Base-by-base conservation (phyloP, 2,797 vertebrate species). In the Melanotaenia pygmaea region DNA sequence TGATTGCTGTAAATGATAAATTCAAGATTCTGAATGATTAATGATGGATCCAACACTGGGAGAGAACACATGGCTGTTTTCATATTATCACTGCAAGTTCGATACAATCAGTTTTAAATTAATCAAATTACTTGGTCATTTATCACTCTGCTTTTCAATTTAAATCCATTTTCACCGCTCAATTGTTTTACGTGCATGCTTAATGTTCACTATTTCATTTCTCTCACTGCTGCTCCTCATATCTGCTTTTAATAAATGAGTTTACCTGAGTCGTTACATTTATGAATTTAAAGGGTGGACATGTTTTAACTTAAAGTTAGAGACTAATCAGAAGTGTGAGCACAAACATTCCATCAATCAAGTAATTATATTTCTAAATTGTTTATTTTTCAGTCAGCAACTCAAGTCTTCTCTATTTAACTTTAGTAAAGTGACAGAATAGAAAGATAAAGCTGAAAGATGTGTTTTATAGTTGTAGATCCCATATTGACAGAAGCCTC, bases 381-480 rank as follows among this genome's bases (percentile, higher is more conserved):
- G 7, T 35, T 8, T 2, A 37, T 26, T 54, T 59, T 40, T 61
- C 24, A 50, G 26, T 61, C 47, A 28, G 43, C 16, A 11, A 53
- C 5, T 22, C 13, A 12, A 0, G 40, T 32, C 2, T 14, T 28
- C 28, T 28, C 28, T 34, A 16, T 61, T 12, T 8, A 1, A 45
- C 37, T 54, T 22, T 10, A 34, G 12, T 56, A 5, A 62, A 67
- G 35, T 32, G n/a, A 65, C 53, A 38, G 37, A 4, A 24, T 51
- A 37, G 6, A 56, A 18, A 1, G 16, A 9, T 5, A 43, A 2
- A 47, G 12, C 13, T 3, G 26, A 53, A 34, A 12, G 20, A 40
- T 30, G 50, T 38, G 43, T 67, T 57, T 32, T 13, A 64, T 72
- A 14, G 26, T 35, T 1, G 28, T 81, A 32, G 59, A 53, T 70